Evolutionary conservation across 2,113 vertebrate genomes (phyloP).

Genomic region (Bufo gargarizans): DNA sequence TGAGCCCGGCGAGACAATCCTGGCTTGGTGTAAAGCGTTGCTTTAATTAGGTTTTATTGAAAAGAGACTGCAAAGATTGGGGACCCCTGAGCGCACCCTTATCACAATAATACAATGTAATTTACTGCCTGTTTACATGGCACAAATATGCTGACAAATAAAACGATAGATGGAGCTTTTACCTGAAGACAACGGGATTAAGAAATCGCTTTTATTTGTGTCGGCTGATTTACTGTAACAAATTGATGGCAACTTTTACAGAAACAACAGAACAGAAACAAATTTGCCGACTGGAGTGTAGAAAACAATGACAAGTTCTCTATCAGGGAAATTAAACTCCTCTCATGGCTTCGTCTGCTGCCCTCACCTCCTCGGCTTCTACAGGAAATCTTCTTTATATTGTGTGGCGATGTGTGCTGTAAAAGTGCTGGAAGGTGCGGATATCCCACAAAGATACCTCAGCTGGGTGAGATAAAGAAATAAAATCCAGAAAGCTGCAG

Average conservation of each 20-base stretch:
- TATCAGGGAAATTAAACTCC: background rate
- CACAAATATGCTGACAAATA: constrained; percentile 57
- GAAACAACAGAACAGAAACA: constrained; percentile 33
- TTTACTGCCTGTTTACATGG: constrained; percentile 60
- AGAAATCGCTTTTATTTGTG: constrained; percentile 50
- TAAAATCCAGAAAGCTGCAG: no score
- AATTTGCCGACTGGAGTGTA: background rate
- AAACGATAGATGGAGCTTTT: constrained; percentile 48
- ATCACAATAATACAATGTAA: constrained; percentile 55
- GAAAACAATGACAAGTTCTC: background rate
- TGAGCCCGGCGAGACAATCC: constrained; percentile 56
- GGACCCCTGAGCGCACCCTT: constrained; percentile 19
- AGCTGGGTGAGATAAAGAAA: no score
- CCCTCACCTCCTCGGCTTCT: background rate
- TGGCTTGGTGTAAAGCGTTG: constrained; percentile 58
- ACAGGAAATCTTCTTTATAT: background rate
- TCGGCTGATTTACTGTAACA: constrained; percentile 58
- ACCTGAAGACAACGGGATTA: constrained; percentile 53
- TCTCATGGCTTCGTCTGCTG: background rate
- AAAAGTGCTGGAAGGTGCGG: no score
- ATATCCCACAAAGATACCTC: no score
- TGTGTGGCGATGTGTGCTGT: no score
- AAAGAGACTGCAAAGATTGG: constrained; percentile 46
- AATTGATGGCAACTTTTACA: constrained; percentile 54
- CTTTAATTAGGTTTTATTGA: constrained; percentile 63